Evolutionary conservation across 2,797 vertebrate species (phyloP).

Genomic region (Coccyzus lansbergi): DNA sequence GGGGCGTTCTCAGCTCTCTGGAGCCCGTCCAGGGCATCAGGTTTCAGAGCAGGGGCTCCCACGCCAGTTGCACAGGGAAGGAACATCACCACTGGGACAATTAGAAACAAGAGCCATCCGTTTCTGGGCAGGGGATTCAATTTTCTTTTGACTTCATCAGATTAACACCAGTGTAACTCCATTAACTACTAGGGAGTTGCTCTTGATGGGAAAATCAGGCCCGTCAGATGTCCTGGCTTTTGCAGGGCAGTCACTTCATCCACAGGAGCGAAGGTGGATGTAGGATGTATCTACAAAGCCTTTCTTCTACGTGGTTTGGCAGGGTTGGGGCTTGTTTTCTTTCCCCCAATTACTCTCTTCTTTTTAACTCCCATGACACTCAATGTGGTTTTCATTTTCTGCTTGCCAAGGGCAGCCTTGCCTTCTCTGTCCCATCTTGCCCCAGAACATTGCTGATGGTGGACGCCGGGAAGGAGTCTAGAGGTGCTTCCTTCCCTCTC

Average conservation of each 20-base stretch:
- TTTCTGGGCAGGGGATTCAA: neutral
- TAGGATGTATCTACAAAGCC: neutral
- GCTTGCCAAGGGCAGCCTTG: neutral
- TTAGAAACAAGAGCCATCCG: neutral
- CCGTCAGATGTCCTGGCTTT: accelerated
- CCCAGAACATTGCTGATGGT: neutral
- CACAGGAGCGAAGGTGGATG: neutral
- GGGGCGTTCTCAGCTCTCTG: neutral
- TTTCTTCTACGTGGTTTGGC: neutral
- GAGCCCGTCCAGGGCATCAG: neutral
- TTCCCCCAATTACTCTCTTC: neutral
- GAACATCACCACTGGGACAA: neutral
- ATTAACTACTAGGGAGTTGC: neutral
- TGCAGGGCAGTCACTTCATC: neutral
- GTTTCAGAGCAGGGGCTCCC: slow-evolving; percentile 9
- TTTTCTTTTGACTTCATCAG: slow-evolving; percentile 12
- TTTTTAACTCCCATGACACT: neutral
- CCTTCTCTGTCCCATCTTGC: neutral
- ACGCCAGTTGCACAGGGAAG: neutral
- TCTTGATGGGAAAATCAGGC: neutral
- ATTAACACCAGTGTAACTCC: neutral
- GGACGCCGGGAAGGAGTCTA: neutral
- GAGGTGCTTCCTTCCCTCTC: neutral
- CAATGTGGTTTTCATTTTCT: neutral
- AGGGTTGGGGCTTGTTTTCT: accelerated